Conservation (phyloP, 2,113 vertebrate species). For the Damaliscus lunatus region DNA sequence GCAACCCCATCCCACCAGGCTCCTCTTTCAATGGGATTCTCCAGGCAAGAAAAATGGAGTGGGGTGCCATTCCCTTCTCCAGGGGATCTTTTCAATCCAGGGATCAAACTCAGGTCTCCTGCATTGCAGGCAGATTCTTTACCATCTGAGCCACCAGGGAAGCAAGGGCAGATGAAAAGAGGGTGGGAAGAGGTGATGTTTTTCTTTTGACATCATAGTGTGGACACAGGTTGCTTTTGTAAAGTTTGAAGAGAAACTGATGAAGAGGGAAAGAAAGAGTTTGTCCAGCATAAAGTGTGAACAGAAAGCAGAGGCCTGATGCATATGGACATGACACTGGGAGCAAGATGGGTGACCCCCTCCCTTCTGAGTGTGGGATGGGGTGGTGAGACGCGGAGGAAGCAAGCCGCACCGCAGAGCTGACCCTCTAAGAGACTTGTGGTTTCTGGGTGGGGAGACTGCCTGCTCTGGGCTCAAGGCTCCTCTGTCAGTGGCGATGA, state of each 20-base stretch:
- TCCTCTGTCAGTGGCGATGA: background rate
- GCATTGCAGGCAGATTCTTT: background rate
- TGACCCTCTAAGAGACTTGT: background rate
- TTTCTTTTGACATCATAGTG: background rate
- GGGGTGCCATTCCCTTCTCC: background rate
- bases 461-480: background rate
- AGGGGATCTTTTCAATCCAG: background rate
- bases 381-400: background rate
- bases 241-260: background rate
- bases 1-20: background rate
- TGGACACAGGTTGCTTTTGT: background rate
- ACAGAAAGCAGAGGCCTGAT: background rate
- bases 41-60: background rate
- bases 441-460: background rate
- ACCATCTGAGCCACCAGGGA: background rate
- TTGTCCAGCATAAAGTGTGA: background rate
- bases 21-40: background rate
- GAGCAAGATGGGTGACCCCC: background rate
- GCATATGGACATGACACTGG: background rate
- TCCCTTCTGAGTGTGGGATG: background rate
- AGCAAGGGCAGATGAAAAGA: background rate
- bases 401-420: background rate
- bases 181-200: background rate
- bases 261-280: background rate
- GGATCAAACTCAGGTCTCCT: background rate